Conservation (phyloP, 2,888 invertebrate genomes). For the Macrophya alboannulata region DNA sequence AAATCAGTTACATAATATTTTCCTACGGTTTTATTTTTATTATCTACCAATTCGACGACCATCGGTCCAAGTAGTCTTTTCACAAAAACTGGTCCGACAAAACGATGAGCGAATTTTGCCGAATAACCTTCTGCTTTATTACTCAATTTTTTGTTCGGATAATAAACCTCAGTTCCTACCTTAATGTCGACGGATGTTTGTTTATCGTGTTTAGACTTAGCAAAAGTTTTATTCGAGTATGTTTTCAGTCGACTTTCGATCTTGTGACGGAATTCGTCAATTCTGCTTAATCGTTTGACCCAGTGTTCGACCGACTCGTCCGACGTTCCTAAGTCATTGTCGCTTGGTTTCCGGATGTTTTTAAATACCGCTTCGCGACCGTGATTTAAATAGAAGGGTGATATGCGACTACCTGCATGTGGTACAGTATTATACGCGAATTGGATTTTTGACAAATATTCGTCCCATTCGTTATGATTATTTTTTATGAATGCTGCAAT, state of each 20-base stretch:
- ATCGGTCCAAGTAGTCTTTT: constrained; percentile 28
- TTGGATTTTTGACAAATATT: constrained; percentile 59
- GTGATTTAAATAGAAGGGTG: constrained; percentile 61
- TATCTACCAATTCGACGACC: constrained; percentile 21
- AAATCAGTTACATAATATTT: constrained; percentile 38
- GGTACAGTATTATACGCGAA: constrained; percentile 60
- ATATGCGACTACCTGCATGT: constrained; percentile 58
- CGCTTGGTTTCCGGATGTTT: not conserved
- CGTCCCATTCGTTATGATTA: constrained; percentile 56
- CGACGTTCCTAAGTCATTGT: constrained; percentile 33
- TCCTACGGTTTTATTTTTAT: constrained; percentile 9
- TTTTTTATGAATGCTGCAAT: constrained; percentile 54
- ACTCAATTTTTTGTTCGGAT: constrained; percentile 38
- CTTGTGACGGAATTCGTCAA: constrained; percentile 25
- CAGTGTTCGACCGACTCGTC: not conserved
- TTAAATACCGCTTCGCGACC: constrained; percentile 57
- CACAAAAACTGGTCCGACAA: constrained; percentile 2
- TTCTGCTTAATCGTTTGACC: not conserved
- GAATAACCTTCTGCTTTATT: constrained; percentile 38
- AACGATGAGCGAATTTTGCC: constrained; percentile 15
- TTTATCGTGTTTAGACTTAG: not conserved
- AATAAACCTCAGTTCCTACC: constrained; percentile 22
- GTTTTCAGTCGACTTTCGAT: not conserved
- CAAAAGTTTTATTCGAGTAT: not conserved
- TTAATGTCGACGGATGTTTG: constrained; percentile 4